phyloP scores from a whole-genome alignment of 2,797 vertebrate species.

The Erethizon dorsatum region DNA sequence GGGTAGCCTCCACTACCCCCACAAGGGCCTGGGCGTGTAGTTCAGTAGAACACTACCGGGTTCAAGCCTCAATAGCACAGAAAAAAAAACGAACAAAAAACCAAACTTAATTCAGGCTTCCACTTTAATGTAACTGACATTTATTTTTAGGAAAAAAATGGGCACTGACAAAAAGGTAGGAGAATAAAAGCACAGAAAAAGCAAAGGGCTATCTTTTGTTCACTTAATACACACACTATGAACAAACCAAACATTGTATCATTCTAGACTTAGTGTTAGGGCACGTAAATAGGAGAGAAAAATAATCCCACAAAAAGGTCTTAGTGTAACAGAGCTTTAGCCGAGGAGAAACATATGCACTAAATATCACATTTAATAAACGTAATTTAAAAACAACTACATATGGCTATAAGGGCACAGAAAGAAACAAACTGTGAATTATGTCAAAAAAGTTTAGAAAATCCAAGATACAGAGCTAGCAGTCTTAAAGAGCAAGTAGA shows the following conservation, averaged over 20 bases:
- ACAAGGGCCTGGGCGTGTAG: neutral
- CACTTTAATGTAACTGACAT: neutral
- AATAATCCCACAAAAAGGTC: neutral
- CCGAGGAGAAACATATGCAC: neutral
- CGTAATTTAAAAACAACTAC: slow-evolving; percentile 49
- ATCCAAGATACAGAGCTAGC: neutral
- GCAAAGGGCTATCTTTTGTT: neutral
- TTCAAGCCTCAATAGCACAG: neutral
- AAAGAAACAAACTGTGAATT: neutral
- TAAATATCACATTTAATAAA: neutral
- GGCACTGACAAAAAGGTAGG: neutral
- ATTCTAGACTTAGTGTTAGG: neutral
- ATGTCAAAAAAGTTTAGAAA: neutral
- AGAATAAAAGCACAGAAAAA: neutral
- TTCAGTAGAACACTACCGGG: neutral
- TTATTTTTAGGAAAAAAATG: slow-evolving; percentile 39
- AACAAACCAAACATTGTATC: neutral
- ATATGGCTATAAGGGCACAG: neutral
- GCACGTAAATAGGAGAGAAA: neutral
- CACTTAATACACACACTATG: neutral
- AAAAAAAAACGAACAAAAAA: neutral
- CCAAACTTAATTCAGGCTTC: neutral
- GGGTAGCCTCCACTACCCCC: neutral
- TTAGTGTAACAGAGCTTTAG: neutral
- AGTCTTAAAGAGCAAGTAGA: neutral